A percentile compares a stretch with the other conserved stretches of the same genome.
phyloP scores from a whole-genome alignment of 2,888 invertebrate genomes.

The Cylindroiulus punctatus region DNA sequence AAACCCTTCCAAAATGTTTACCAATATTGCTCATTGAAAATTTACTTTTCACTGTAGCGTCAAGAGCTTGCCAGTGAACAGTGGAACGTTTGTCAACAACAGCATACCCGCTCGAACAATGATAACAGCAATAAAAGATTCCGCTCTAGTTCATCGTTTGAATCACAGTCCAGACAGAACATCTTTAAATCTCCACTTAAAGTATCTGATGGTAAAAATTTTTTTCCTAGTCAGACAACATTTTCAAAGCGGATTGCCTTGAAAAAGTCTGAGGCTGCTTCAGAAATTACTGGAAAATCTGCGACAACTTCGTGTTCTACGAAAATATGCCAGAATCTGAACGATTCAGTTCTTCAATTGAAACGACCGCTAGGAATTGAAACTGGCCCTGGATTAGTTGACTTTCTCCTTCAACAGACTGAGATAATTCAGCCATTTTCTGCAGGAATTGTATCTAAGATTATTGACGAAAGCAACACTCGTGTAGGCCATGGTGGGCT shows the following conservation, averaged over 20 bases:
- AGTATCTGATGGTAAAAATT: background rate
- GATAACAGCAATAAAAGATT: background rate
- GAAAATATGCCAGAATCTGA: background rate
- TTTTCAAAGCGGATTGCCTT: background rate
- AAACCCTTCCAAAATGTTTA: background rate
- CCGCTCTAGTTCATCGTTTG: background rate
- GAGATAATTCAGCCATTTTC: background rate
- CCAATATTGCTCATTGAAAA: background rate
- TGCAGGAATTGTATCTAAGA: background rate
- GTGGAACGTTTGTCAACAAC: background rate
- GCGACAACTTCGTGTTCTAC: background rate
- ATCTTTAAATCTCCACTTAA: slow-evolving; percentile 21
- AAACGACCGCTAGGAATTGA: background rate
- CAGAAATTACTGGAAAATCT: background rate
- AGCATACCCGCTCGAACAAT: background rate
- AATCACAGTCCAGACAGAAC: background rate
- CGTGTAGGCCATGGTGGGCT: background rate
- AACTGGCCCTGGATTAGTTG: slow-evolving; percentile 13
- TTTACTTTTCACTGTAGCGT: background rate
- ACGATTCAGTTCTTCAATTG: background rate
- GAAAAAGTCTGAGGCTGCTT: background rate
- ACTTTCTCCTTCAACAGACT: background rate
- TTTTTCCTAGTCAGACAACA: background rate
- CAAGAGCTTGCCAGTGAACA: slow-evolving; percentile 2
- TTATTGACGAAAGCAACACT: background rate